Evolutionary conservation across 2,797 vertebrate genomes (phyloP).

Genomic region (Melanogrammus aeglefinus): DNA sequence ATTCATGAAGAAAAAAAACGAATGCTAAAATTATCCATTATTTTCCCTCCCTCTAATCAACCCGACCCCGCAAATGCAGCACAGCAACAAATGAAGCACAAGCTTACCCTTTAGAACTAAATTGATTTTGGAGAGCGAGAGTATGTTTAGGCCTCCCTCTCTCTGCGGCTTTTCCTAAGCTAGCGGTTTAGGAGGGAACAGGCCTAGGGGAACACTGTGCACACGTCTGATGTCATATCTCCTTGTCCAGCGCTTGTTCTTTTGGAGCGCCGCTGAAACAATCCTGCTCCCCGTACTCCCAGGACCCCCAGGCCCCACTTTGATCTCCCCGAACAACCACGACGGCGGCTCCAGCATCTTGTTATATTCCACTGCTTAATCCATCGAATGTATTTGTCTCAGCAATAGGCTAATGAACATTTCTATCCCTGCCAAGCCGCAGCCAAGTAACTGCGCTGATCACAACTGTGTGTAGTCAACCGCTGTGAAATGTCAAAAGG

Average conservation of each 20-base stretch:
- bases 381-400: slow-evolving; percentile 74
- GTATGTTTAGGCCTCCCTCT: slow-evolving; percentile 43
- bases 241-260: slow-evolving; percentile 70
- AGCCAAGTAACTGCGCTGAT: slow-evolving; percentile 39
- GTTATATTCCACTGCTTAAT: slow-evolving; percentile 74
- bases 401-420: slow-evolving; percentile 68
- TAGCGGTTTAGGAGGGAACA: slow-evolving; percentile 49
- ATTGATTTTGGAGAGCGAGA: slow-evolving; percentile 45
- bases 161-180: neutral
- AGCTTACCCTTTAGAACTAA: slow-evolving; percentile 55
- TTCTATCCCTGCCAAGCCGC: slow-evolving; percentile 54
- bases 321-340: slow-evolving; percentile 70
- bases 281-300: slow-evolving; percentile 57
- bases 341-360: slow-evolving; percentile 70
- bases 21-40: neutral
- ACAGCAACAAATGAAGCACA: slow-evolving; percentile 53
- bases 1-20: neutral
- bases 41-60: slow-evolving; percentile 18
- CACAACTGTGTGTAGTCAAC: slow-evolving; percentile 33
- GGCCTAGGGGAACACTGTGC: slow-evolving; percentile 64
- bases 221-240: slow-evolving; percentile 72
- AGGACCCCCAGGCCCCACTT: slow-evolving; percentile 68
- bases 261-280: slow-evolving; percentile 65
- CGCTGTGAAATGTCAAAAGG: slow-evolving; percentile 45
- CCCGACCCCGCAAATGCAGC: slow-evolving; percentile 31